Base-by-base conservation (phyloP, 2,888 invertebrate species). In the Hartigia nigra region DNA sequence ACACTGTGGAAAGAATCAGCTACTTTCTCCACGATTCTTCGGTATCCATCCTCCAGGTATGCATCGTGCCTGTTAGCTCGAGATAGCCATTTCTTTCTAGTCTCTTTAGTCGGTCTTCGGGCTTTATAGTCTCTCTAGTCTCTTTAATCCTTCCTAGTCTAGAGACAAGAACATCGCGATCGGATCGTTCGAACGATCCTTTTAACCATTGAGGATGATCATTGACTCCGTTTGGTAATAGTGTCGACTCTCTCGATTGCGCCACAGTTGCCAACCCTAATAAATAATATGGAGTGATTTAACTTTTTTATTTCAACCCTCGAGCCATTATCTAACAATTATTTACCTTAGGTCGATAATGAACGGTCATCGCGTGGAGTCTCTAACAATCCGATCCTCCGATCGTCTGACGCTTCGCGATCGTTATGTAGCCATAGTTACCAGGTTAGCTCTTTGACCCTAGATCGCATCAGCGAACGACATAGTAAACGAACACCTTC, bases 11-110 rank as follows among this genome's bases (percentile, higher is more conserved):
- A 39, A 76, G 76, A 76, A 76, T 31, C 74, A 31, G 36, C 72
- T 69, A 79, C 78, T 79, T 79, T 79, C 78, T 79, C 78, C 74
- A 72, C 74, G 76, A 76, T 79, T 74, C 74, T 34, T 35, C 74
- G 69, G 76, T 55, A 76, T 76, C 70, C 76, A 36, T n/a, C 76
- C 23, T 5, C 23, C 23, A 9, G 9, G 55, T 55, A 69, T 35
- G 34, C 36, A 78, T 70, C 35, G 34, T 76, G 74, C 70, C 31
- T 4, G 74, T 78, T 74, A 78, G 14, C 55, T 5, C 34, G 70
- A 55, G 55, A 23, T 9, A 55, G 55, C 23, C 23, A 55, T 55
- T 55, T 55, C 55, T 55, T 55, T 55, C 23, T 23, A 9, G 23
- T 23, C 23, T 23, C 55, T 55, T 55, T 55, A 23, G 9, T 39